Conservation (phyloP, 2,888 invertebrate species). For the Ligdia adustata region DNA sequence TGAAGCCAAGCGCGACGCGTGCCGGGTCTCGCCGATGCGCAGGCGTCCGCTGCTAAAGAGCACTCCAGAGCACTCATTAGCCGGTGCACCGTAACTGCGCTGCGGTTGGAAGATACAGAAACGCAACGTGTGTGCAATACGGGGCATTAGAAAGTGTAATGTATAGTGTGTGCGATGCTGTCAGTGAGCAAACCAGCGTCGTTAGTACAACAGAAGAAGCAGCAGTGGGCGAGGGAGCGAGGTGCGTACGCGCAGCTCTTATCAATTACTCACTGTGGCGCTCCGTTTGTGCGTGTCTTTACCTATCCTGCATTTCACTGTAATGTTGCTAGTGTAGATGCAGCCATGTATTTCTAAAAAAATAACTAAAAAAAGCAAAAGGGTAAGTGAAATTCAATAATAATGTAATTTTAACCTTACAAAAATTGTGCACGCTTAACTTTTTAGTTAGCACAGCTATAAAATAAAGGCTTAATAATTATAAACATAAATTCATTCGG, state of each 20-base stretch:
- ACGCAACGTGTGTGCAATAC: conserved; percentile 74
- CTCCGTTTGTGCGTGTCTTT: conserved; percentile 22
- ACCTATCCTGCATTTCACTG: conserved; percentile 9
- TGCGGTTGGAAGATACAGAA: conserved; percentile 65
- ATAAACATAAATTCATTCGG: too few species aligned
- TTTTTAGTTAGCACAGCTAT: too few species aligned
- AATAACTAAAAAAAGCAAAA: too few species aligned
- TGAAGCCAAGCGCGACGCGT: conserved; percentile 73
- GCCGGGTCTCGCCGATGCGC: conserved; percentile 59
- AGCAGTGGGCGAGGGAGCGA: conserved; percentile 97
- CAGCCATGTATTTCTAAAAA: too few species aligned
- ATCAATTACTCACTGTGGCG: conserved; percentile 27
- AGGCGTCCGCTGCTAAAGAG: conserved; percentile 72
- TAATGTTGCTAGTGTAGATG: conserved; percentile 18
- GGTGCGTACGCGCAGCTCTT: conserved; percentile 83
- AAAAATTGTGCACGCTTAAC: too few species aligned
- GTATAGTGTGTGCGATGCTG: conserved; percentile 78
- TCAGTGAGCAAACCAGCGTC: conserved; percentile 83
- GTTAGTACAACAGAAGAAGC: conserved; percentile 93
- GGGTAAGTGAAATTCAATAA: too few species aligned
- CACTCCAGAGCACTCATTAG: conserved; percentile 70
- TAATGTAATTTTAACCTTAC: too few species aligned
- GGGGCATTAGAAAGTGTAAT: conserved; percentile 80
- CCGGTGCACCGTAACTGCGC: conserved; percentile 76
- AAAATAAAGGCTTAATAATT: too few species aligned